Evolutionary conservation across 1,140 invertebrate genomes (phyloP), one percentile per base, ranked within the genome.

Genomic region (Ostrea edulis): DNA sequence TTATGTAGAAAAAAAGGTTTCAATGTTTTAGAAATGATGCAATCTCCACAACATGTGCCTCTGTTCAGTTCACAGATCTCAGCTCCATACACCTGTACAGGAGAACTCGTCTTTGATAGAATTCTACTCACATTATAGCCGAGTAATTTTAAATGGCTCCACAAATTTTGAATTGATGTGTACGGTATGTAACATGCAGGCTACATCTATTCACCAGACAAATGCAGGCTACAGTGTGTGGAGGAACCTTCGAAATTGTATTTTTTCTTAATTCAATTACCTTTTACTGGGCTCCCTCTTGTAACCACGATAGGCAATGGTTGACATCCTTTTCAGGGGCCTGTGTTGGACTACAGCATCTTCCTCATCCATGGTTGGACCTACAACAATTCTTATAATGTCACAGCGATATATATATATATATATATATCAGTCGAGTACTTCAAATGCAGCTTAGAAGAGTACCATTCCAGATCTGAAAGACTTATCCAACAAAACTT

Each of bases 261-360:
- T 8, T 14, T 77, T 5, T 29, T 4, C 35, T 2, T 52, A 53
- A n/a, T 9, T 11, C 53, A 3, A 83, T 22, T 83, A 83, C 82
- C 82, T 83, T 83, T 83, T 83, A 17, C 82, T 83, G 51, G 82
- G 82, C 14, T 53, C 82, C 7, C 82, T 83, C 53, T 83, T 83
- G 82, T 83, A 83, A 52, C 82, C 82, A 11, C 53, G 44, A 20
- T 54, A 83, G 11, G 22, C 82, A 0, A 83, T 53, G 9, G 82
- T 83, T 83, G 82, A 83, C 82, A 54, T 83, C 29, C 82, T 53
- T 44, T 54, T 83, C 22, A 83, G 82, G 12, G 68, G 29, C 29
- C 68, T 77, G 25, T 12, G 68, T 14, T 77, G 22, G 7, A 77
- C 68, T 29, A 14, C 9, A 2, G 9, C 25, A 2, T 35, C 29